A percentile compares a stretch with the other conserved stretches of the same genome.
Conservation (phyloP, 2,888 invertebrate genomes). For the Loripinus fragilis region DNA sequence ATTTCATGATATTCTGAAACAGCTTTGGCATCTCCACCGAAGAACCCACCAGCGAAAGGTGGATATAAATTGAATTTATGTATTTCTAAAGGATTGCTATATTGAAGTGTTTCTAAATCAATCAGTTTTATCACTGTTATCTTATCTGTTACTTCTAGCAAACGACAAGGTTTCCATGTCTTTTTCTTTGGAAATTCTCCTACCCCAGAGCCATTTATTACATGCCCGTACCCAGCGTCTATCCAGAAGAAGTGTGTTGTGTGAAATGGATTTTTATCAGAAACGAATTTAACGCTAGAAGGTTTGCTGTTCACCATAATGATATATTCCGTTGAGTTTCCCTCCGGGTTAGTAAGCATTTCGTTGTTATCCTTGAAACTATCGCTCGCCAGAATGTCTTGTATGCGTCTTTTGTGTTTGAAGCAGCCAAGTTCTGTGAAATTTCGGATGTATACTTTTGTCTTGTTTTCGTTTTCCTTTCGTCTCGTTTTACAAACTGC, state of each 20-base stretch:
- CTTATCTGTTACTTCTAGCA: slow-evolving; percentile 18
- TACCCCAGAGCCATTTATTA: too few species aligned
- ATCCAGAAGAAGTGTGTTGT: slow-evolving; percentile 81
- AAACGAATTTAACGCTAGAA: slow-evolving; percentile 76
- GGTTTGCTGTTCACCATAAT: slow-evolving; percentile 82
- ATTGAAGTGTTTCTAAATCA: slow-evolving; percentile 12
- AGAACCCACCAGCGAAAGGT: slow-evolving; percentile 40
- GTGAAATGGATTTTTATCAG: slow-evolving; percentile 75
- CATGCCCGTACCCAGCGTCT: slow-evolving; percentile 70
- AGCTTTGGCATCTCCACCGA: slow-evolving; percentile 36
- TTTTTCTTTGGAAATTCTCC: slow-evolving; percentile 2
- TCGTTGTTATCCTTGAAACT: slow-evolving; percentile 56
- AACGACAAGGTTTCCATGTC: slow-evolving; percentile 23
- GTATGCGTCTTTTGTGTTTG: slow-evolving; percentile 23
- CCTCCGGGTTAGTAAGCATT: slow-evolving; percentile 79
- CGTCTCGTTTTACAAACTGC: not conserved
- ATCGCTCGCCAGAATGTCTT: slow-evolving; percentile 39
- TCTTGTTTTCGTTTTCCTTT: not conserved
- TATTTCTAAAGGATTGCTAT: not conserved
- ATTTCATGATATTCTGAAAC: slow-evolving; percentile 34
- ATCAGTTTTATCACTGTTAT: slow-evolving; percentile 29
- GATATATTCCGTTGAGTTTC: slow-evolving; percentile 80
- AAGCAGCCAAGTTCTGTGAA: slow-evolving; percentile 37
- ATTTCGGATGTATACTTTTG: not conserved
- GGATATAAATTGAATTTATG: slow-evolving; percentile 30